These are phyloP conservation scores for Sebastes steindachneri DNA, from an alignment of 2,797 vertebrate species.

Conservation along the genomic window DNA sequence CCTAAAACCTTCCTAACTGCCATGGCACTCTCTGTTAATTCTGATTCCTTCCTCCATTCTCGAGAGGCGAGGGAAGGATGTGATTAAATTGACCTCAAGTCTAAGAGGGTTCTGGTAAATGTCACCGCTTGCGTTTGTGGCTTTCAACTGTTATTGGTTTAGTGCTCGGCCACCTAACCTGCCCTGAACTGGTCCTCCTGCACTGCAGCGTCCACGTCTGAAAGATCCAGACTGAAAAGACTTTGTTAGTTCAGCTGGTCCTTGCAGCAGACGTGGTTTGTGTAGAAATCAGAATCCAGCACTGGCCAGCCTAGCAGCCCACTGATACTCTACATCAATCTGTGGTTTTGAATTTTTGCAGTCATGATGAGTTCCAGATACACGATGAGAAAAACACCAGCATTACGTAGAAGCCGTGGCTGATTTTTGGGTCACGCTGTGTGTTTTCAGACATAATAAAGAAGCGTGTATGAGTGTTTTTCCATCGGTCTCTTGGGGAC, in stretches of 20 bases:
- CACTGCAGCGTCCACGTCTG: background rate
- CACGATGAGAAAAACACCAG: conserved; percentile 8
- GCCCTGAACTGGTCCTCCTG: conserved; percentile 4
- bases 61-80: conserved; percentile 21
- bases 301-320: background rate
- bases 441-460: conserved; percentile 49
- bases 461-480: conserved; percentile 32
- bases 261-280: conserved; percentile 19
- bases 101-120: conserved; percentile 34
- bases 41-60: background rate
- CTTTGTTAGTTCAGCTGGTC: conserved; percentile 44
- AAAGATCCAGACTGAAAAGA: conserved; percentile 28
- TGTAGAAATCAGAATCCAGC: conserved; percentile 12
- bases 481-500: conserved; percentile 44
- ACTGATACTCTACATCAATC: conserved; percentile 15
- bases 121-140: conserved; percentile 22
- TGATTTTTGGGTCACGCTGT: conserved; percentile 33
- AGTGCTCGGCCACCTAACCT: conserved; percentile 10
- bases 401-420: background rate
- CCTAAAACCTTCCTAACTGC: conserved; percentile 11
- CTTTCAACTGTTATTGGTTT: conserved; percentile 30
- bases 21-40: background rate
- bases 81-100: conserved; percentile 35
- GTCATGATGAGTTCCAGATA: conserved; percentile 36
- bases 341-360: conserved; percentile 1